These are phyloP conservation scores for Melanophora roralis DNA, from an alignment of 2,888 invertebrate species.

Conservation along the genomic window DNA sequence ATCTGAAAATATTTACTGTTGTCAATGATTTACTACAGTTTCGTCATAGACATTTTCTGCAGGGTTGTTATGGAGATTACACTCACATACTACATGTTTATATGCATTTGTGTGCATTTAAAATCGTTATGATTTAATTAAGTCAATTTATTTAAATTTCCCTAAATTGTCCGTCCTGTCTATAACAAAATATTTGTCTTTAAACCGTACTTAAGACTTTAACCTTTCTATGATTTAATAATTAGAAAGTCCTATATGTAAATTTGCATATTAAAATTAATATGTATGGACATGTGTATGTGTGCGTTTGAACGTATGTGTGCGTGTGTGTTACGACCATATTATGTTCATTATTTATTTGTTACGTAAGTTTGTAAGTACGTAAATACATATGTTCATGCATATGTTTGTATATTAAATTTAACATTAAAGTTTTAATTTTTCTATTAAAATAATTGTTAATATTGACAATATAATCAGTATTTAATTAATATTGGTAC, in stretches of 20 bases:
- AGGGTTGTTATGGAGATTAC: too few species aligned
- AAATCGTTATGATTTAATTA: background rate
- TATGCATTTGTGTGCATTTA: background rate
- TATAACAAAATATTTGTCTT: background rate
- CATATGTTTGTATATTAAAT: background rate
- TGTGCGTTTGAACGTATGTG: background rate
- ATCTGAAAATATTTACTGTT: too few species aligned
- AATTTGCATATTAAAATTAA: background rate
- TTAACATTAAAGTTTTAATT: constrained; percentile 49
- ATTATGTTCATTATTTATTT: constrained; percentile 34
- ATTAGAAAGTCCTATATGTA: background rate
- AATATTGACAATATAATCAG: constrained; percentile 61
- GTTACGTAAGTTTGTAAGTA: background rate
- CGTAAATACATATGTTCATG: background rate
- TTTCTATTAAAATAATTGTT: constrained; percentile 60
- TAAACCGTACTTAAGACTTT: too few species aligned
- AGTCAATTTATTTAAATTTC: background rate
- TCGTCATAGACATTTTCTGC: too few species aligned
- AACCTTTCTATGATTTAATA: too few species aligned
- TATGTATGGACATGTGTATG: background rate
- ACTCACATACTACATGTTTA: background rate
- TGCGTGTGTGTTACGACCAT: constrained; percentile 15
- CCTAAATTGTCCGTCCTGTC: background rate
- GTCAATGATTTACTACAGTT: too few species aligned
- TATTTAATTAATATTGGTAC: constrained; percentile 60